Evolutionary conservation across 2,113 vertebrate genomes (phyloP).

Genomic region (Seriola quinqueradiata): DNA sequence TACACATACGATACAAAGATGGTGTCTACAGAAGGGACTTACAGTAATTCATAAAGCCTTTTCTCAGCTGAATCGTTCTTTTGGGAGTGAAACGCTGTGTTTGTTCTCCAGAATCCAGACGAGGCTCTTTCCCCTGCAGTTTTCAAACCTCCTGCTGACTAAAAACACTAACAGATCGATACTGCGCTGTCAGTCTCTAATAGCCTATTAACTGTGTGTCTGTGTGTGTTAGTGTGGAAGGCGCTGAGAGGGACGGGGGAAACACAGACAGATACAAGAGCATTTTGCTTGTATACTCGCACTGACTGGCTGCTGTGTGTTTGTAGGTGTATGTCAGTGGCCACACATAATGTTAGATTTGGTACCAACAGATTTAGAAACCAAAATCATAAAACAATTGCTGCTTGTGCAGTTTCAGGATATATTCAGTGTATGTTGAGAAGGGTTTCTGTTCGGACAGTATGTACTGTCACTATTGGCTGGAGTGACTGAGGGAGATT

Average conservation of each 20-base stretch:
- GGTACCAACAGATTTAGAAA: background rate
- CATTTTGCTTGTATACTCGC: background rate
- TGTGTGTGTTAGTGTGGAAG: slow-evolving; percentile 2
- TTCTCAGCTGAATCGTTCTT: slow-evolving; percentile 5
- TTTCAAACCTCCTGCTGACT: slow-evolving; percentile 64
- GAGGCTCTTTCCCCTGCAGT: slow-evolving; percentile 45
- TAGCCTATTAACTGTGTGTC: slow-evolving; percentile 48
- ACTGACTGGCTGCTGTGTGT: background rate
- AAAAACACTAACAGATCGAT: slow-evolving; percentile 64
- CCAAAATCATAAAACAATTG: background rate
- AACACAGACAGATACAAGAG: slow-evolving; percentile 6
- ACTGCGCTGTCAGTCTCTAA: slow-evolving; percentile 45
- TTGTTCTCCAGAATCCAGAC: slow-evolving; percentile 27
- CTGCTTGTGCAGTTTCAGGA: background rate
- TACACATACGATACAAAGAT: background rate
- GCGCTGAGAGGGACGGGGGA: background rate
- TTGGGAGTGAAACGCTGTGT: slow-evolving; percentile 35
- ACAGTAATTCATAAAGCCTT: slow-evolving; percentile 7
- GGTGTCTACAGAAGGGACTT: background rate
- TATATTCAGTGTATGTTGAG: background rate
- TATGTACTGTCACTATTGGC: slow-evolving; percentile 9
- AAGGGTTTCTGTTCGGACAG: background rate
- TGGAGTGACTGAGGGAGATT: slow-evolving; percentile 39
- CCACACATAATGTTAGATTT: background rate
- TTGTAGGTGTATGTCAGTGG: background rate